phyloP scores from a whole-genome alignment of 2,797 vertebrate genomes.

The Sandelia bainsii region DNA sequence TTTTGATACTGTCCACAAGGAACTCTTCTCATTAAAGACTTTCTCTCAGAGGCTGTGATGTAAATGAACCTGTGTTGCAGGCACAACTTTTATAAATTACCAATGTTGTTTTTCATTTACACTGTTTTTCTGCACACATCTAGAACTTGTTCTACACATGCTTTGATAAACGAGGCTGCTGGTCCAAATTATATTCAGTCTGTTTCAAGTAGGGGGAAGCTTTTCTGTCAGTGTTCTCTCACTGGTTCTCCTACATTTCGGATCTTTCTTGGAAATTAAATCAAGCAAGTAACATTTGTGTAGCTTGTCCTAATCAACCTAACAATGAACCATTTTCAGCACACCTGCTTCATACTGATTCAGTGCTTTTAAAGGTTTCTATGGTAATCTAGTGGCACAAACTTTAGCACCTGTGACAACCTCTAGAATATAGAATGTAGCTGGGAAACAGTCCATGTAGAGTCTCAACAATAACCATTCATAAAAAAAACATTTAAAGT shows the following conservation, averaged over 20 bases:
- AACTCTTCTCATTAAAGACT: too few relatives aligned
- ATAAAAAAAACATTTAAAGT: background rate
- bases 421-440: background rate
- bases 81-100: too few relatives aligned
- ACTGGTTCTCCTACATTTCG: background rate
- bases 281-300: background rate
- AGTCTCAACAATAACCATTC: slow-evolving; percentile 1
- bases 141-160: too few relatives aligned
- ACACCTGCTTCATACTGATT: too few relatives aligned
- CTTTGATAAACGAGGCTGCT: too few relatives aligned
- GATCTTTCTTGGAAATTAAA: background rate
- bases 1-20: too few relatives aligned
- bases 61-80: too few relatives aligned
- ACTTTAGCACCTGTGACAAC: background rate
- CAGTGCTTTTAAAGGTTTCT: too few relatives aligned
- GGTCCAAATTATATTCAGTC: background rate
- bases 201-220: background rate
- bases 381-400: background rate
- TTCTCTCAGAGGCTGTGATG: too few relatives aligned
- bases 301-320: background rate
- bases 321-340: too few relatives aligned
- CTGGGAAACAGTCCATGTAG: slow-evolving; percentile 9
- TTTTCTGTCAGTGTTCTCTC: background rate
- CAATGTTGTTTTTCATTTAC: too few relatives aligned
- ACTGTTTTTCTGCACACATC: too few relatives aligned